A percentile compares a stretch with the other conserved stretches of the same genome.
Evolutionary conservation across 2,797 vertebrate genomes (phyloP).

Genomic region (Danionella dracula): DNA sequence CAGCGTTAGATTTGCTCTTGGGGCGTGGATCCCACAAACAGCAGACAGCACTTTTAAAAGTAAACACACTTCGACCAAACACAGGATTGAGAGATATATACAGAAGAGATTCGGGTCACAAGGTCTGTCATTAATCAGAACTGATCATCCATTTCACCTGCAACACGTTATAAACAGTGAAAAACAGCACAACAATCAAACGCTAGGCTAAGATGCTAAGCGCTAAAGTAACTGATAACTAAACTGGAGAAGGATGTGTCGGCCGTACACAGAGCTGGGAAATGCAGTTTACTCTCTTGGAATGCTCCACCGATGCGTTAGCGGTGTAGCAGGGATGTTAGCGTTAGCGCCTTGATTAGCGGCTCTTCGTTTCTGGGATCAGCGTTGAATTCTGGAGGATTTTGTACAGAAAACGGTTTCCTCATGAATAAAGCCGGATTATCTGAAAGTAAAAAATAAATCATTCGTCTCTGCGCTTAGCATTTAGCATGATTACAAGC

Average conservation of each 20-base stretch:
- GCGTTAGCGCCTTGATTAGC: background rate
- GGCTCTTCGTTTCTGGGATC: background rate
- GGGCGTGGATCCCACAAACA: too few relatives aligned
- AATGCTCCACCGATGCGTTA: background rate
- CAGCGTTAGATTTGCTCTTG: background rate
- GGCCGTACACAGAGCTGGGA: background rate
- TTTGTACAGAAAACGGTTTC: background rate
- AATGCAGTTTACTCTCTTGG: background rate
- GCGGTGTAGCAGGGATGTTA: too few relatives aligned
- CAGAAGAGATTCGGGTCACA: conserved; percentile 1
- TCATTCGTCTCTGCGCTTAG: background rate
- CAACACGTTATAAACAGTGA: conserved; percentile 1
- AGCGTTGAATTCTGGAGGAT: background rate
- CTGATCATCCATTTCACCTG: conserved; percentile 15
- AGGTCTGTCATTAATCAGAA: conserved; percentile 19
- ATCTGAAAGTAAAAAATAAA: background rate
- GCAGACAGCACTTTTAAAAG: too few relatives aligned
- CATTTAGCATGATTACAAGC: too few relatives aligned
- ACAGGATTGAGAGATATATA: conserved; percentile 4
- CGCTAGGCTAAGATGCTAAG: background rate
- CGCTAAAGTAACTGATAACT: background rate
- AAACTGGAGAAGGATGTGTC: background rate
- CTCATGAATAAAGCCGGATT: background rate
- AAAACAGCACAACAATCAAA: background rate
- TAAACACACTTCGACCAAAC: too few relatives aligned